Evolutionary conservation across 2,113 vertebrate species (phyloP), one percentile per base, ranked within the genome.

Genomic region (Jaculus jaculus): DNA sequence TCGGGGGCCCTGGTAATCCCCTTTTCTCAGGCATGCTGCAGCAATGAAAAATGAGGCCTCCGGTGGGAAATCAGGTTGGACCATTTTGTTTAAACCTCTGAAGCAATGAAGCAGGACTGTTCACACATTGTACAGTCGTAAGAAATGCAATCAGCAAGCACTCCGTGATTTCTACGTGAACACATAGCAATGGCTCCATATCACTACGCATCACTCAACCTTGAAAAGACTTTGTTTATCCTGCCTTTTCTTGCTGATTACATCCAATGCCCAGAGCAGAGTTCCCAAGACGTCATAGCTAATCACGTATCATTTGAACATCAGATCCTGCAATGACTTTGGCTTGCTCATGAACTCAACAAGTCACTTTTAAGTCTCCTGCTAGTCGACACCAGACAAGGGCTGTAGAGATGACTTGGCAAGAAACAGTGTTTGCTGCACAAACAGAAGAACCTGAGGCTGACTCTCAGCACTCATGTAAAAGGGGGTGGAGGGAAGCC

Each of bases 41-140:
- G 4, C 4, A 83, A 73, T 61, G 77, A 65, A 42, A 83, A 90
- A 94, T 9, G 21, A 96, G 68, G 34, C 82, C 79, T 54, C 77
- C 47, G 51, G 61, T 66, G 75, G 58, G 66, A 81, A 80, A 30
- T 51, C 24, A 84, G 84, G 71, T 7, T 84, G 39, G 69, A 37
- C 90, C 71, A 34, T 61, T 84, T n/a, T 92, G 87, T 42, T 63
- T 61, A 47, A 47, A 91, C 65, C 78, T 81, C 30, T 61, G 65
- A 34, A 82, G 71, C 66, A 83, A 28, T 68, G 63, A 92, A 92
- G 11, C 80, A 61, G 42, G 77, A 84, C 80, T 91, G 37, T 60
- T 90, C 80, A 92, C 34, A 81, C 61, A 30, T 72, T 87, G n/a
- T 54, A 15, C 17, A 7, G 37, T 73, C 65, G n/a, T n/a, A 87